Evolutionary conservation across 2,797 vertebrate genomes (phyloP), one percentile per base, ranked within the genome.

Genomic region (Argentina silus): DNA sequence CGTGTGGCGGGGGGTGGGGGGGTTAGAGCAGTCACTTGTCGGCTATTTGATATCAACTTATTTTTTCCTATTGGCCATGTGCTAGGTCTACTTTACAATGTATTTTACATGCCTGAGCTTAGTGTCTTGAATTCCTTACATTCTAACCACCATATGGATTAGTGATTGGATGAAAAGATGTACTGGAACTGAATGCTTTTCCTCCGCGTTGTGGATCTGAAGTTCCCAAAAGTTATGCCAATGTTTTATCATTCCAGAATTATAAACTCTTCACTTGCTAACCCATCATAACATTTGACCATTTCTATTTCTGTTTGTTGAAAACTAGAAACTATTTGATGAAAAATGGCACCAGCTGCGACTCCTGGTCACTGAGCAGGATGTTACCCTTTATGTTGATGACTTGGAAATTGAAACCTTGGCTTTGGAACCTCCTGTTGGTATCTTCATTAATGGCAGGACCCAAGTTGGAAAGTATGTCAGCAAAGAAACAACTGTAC

Each of bases 401-500:
- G 94, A 95, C 83, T 91, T 96, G 90, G 95, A 95, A 91, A 92
- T 95, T 70, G 95, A 98, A 90, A 94, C 42, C 0, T 91, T 94
- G 74, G 62, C 93, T 42, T 86, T 99, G 68, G 92, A 96, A 82
- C 94, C 96, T 71, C 95, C 95, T 80, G 89, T 95, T 81, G 97
- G 97, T 68, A 98, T 99, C 88, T 99, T 97, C 85, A 96, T 98
- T 81, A 97, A 95, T 70, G 98, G 98, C 81, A 92, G 96, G 88
- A 98, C 96, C 8, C 97, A 99, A 93, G 94, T 99, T 83, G 98
- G 97, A 87, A 99, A 99, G 83, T 98, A 99, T 78, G 93, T 96
- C 89, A 92, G 90, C 57, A 98, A 98, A 88, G 96, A 98, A 88
- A 96, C 96, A 84, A 97, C 96, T 9, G 97, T 97, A 75, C 97